Percentiles rank a stretch among this genome's conserved stretches.
These are phyloP conservation scores for Hypocryptadius cinnamomeus DNA, from an alignment of 2,113 vertebrate species.

Conservation along the genomic window DNA sequence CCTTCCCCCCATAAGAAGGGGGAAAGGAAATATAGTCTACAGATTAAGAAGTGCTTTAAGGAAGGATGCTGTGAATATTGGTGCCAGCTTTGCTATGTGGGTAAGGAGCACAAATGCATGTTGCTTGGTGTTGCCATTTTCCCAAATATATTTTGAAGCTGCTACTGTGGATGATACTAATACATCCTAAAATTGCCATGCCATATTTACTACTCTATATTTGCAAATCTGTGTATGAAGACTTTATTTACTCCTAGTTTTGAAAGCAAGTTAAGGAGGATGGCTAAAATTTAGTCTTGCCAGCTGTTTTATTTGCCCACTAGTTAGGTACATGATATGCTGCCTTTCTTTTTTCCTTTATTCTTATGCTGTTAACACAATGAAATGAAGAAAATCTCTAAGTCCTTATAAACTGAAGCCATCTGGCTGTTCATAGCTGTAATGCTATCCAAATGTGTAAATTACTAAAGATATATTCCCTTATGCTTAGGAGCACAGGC, in stretches of 20 bases:
- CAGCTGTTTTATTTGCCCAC: not conserved
- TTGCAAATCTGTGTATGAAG: not conserved
- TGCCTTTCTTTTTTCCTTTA: not conserved
- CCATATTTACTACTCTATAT: not conserved
- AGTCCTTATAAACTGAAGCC: not conserved
- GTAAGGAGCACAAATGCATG: not conserved
- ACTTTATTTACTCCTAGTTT: not conserved
- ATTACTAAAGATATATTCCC: not conserved
- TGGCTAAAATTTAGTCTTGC: not conserved
- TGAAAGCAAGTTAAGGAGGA: not conserved
- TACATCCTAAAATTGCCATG: not conserved
- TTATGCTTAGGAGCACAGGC: not conserved
- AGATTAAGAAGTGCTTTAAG: not conserved
- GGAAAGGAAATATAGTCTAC: not conserved
- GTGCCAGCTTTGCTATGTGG: not conserved
- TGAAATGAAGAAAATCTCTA: not conserved
- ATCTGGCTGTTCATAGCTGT: not conserved
- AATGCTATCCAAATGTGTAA: not conserved
- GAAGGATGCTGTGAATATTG: not conserved
- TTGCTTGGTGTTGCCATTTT: not conserved
- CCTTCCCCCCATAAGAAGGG: not conserved
- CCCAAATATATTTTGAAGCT: not conserved
- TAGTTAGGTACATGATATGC: not conserved
- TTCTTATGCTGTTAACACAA: not conserved
- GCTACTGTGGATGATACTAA: not conserved